phyloP scores from a whole-genome alignment of 2,797 vertebrate genomes.

The Phrynocephalus guinanensis region DNA sequence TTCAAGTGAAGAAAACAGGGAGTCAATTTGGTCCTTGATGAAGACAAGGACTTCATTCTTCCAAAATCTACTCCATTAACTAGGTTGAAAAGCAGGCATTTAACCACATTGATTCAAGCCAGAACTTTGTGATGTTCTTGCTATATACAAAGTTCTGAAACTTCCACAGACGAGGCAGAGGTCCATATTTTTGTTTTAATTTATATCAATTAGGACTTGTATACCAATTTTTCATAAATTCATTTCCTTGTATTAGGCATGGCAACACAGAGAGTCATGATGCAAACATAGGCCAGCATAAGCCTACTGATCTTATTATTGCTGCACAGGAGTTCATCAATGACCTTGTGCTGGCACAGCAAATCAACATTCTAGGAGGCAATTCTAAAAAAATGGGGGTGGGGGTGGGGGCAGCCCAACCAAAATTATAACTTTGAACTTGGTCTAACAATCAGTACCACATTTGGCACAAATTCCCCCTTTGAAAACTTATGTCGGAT shows the following conservation, averaged over 20 bases:
- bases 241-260: background rate
- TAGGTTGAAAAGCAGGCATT: background rate
- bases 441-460: no score
- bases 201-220: background rate
- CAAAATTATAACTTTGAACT: no score
- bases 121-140: background rate
- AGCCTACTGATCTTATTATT: background rate
- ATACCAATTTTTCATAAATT: background rate
- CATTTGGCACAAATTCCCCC: no score
- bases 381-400: no score
- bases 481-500: no score
- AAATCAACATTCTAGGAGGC: no score
- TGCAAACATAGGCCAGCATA: background rate
- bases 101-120: background rate
- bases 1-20: slow-evolving; percentile 16
- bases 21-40: slow-evolving; percentile 52
- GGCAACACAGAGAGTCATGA: no score
- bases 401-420: no score
- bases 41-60: background rate
- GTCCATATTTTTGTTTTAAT: background rate
- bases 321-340: no score
- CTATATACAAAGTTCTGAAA: background rate
- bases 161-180: background rate
- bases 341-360: no score
- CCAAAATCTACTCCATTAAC: background rate